Evolutionary conservation across 1,140 invertebrate species (phyloP).

Genomic region (Sycobia sp.): DNA sequence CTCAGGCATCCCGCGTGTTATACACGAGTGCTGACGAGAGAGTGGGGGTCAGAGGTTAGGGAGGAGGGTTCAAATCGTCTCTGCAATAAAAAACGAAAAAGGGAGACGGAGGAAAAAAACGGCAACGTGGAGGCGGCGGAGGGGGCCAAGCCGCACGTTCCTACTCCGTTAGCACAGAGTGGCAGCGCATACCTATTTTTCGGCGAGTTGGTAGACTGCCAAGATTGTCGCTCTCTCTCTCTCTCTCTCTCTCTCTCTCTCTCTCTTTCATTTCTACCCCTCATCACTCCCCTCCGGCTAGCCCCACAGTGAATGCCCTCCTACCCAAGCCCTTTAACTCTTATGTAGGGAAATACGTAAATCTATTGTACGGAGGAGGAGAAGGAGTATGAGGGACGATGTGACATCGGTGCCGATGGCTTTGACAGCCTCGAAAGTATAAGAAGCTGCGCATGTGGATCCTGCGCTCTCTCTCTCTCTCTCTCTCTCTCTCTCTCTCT

Average conservation of each 20-base stretch:
- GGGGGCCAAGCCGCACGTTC: background rate
- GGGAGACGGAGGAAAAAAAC: background rate
- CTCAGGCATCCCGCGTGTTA: too few species aligned
- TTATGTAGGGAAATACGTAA: slow-evolving; percentile 36
- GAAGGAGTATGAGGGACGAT: background rate
- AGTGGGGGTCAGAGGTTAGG: too few species aligned
- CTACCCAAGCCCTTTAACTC: too few species aligned
- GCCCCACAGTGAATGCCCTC: slow-evolving; percentile 13
- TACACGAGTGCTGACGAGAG: too few species aligned
- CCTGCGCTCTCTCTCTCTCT: too few species aligned
- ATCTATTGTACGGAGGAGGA: slow-evolving; percentile 37
- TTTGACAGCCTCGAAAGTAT: too few species aligned
- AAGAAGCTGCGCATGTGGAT: too few species aligned
- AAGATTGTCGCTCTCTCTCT: slow-evolving; percentile 35
- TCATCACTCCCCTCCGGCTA: background rate
- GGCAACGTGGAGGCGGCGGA: background rate
- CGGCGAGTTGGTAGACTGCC: slow-evolving; percentile 39
- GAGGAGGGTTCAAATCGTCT: too few species aligned
- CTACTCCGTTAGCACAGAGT: background rate
- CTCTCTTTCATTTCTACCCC: background rate
- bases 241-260: background rate
- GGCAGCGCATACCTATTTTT: slow-evolving; percentile 22
- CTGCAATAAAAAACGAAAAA: background rate
- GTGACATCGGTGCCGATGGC: slow-evolving; percentile 14
- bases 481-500: too few species aligned